A percentile compares a stretch with the other conserved stretches of the same genome.
These are phyloP conservation scores for Tenthredo notha DNA, from an alignment of 2,888 invertebrate genomes.

Conservation along the genomic window DNA sequence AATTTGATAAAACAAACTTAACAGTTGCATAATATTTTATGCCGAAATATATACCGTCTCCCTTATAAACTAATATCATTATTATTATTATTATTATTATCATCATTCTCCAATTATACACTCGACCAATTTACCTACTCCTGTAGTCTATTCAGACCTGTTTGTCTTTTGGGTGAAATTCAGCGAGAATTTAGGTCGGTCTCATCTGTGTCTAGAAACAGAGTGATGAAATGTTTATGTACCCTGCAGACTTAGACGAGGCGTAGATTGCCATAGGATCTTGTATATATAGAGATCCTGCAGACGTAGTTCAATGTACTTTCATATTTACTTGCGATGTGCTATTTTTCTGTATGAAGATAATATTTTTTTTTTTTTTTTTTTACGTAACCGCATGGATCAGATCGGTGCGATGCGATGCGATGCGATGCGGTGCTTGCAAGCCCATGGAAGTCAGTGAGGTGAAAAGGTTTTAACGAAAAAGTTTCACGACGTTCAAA, in stretches of 20 bases:
- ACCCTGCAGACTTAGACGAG: neutral
- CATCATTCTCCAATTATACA: neutral
- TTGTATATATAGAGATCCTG: neutral
- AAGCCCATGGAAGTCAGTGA: conserved; percentile 4
- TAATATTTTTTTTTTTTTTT: no score
- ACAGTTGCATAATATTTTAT: neutral
- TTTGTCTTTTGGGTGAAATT: neutral
- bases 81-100: neutral
- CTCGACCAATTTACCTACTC: neutral
- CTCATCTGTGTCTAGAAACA: conserved; percentile 18
- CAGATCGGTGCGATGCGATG: neutral
- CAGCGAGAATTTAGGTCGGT: conserved; percentile 22
- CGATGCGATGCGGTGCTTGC: neutral
- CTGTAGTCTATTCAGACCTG: neutral
- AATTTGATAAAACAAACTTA: neutral
- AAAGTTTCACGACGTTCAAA: conserved; percentile 40
- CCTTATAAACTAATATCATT: neutral
- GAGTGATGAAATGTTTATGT: conserved; percentile 46
- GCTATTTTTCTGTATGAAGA: neutral
- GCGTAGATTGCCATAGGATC: neutral
- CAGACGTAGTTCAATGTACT: neutral
- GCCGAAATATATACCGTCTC: neutral
- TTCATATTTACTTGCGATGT: neutral
- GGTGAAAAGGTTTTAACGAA: conserved; percentile 35
- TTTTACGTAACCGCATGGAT: neutral